A percentile compares a stretch with the other conserved stretches of the same genome.
Conservation (phyloP, 1,140 invertebrate genomes). For the Nilaparvata lugens region DNA sequence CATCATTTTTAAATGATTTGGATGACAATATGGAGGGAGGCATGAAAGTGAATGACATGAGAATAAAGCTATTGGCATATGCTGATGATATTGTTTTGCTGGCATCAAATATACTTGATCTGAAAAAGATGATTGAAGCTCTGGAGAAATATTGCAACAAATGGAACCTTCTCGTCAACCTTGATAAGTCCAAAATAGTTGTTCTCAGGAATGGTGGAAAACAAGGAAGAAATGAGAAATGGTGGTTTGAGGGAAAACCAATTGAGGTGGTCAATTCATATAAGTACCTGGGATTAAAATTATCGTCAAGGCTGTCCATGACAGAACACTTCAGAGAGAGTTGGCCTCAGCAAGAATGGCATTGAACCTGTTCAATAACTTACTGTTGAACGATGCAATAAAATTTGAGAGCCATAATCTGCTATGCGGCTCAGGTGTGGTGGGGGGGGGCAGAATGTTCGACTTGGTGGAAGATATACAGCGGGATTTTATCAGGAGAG, state of each 20-base stretch:
- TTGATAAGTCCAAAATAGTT: too few relatives aligned
- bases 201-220: constrained; percentile 27
- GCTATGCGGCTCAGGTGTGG: too few relatives aligned
- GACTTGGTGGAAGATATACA: too few relatives aligned
- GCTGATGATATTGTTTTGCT: not conserved
- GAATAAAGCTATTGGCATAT: not conserved
- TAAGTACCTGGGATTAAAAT: too few relatives aligned
- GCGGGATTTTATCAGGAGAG: too few relatives aligned
- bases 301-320: too few relatives aligned
- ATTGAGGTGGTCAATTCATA: not conserved
- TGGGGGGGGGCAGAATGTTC: too few relatives aligned
- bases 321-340: too few relatives aligned
- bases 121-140: not conserved
- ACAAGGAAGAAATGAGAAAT: constrained; percentile 35
- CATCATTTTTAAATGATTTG: not conserved
- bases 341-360: too few relatives aligned
- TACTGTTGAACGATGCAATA: too few relatives aligned
- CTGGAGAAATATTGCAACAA: not conserved
- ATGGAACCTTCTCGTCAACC: not conserved
- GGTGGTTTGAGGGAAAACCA: constrained; percentile 27
- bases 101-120: not conserved
- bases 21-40: not conserved
- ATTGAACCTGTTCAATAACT: too few relatives aligned
- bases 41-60: not conserved
- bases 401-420: too few relatives aligned